Base-by-base conservation (phyloP, 2,888 invertebrate species). In the Erebia aethiops region DNA sequence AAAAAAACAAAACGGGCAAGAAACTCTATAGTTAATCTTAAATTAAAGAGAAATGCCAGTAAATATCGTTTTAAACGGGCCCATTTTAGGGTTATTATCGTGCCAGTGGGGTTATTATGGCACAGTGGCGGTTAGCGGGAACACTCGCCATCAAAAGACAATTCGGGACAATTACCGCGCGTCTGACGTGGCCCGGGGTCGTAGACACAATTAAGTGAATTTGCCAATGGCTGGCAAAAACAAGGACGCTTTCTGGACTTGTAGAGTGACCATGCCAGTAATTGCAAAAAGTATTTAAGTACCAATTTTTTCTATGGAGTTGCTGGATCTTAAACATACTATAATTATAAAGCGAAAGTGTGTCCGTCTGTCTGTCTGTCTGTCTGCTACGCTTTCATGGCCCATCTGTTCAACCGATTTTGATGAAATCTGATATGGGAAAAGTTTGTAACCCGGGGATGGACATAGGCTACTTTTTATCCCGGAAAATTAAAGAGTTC, bases 131-230 rank as follows among this genome's bases (percentile, higher is more conserved):
- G 63, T 58, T 72, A 49, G 64, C 56, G 60, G 66, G 49, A 69
- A 60, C 35, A n/a, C 35, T 54, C n/a, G 35, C 26, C 56, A 13
- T 62, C 73, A 58, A 71, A 70, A 73, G 64, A 60, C 66, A 69
- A 57, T 51, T 13, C 63, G 79, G 72, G 71, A 78, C 83, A 88
- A 91, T 90, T 89, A 88, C 84, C 77, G 84, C 85, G 85, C 74
- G 85, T 74, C 81, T 73, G 76, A 82, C 84, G 82, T 79, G 85
- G 80, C 83, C 78, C 80, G 84, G 84, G 84, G 84, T 85, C 86
- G 85, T 84, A 88, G 89, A 88, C 87, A 86, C 86, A 89, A 91
- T 92, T 91, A 91, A 87, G 79, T 87, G 84, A 91, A 92, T 91
- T 91, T 86, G 87, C 88, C 84, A 81, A 77, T 72, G 73, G 71